Conservation (phyloP, 2,113 vertebrate species). For the Oceanites oceanicus region DNA sequence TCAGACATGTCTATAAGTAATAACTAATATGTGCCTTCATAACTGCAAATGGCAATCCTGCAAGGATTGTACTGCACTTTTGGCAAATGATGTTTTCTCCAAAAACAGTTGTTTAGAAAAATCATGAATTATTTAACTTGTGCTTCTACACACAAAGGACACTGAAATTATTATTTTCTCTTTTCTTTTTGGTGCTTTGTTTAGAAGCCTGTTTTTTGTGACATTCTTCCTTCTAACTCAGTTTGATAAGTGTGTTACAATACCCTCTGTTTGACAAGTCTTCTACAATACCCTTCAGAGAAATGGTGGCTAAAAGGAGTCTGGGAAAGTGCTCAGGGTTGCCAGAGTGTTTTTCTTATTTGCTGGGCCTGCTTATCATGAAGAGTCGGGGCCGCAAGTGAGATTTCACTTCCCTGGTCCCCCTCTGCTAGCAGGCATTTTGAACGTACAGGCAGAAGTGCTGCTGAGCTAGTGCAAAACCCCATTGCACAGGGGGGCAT, state of each 20-base stretch:
- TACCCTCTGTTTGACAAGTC: background rate
- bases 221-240: background rate
- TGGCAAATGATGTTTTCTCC: conserved; percentile 10
- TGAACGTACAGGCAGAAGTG: background rate
- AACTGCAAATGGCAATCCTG: background rate
- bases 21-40: background rate
- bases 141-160: background rate
- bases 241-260: background rate
- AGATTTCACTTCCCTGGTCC: background rate
- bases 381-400: background rate
- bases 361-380: background rate
- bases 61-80: background rate
- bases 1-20: background rate
- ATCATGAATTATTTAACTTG: conserved; percentile 58
- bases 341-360: background rate
- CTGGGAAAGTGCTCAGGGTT: background rate
- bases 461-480: background rate
- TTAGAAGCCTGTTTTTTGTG: conserved; percentile 9
- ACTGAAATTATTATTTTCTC: background rate
- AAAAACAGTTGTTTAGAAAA: conserved; percentile 20
- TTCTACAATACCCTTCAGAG: background rate
- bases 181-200: background rate
- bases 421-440: background rate
- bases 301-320: background rate
- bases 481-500: too few relatives aligned